Evolutionary conservation across 2,797 vertebrate genomes (phyloP).

Genomic region (Anas bernieri): DNA sequence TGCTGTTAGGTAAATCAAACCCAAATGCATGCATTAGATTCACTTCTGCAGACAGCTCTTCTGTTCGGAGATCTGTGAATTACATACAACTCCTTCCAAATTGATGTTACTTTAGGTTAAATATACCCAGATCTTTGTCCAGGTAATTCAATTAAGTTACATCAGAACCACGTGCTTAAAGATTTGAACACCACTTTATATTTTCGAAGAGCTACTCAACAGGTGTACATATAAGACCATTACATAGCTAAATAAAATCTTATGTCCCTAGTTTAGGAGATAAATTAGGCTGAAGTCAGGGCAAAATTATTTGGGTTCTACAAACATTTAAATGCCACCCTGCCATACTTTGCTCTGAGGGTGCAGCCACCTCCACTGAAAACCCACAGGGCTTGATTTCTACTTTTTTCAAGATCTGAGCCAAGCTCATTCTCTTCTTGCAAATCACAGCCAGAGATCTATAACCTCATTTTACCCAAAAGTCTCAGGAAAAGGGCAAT

Average conservation of each 20-base stretch:
- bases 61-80: background rate
- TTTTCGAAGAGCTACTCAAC: background rate
- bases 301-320: background rate
- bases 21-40: background rate
- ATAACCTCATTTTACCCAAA: background rate
- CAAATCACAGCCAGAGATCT: background rate
- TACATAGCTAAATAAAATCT: background rate
- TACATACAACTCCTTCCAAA: background rate
- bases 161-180: background rate
- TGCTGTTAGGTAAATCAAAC: background rate
- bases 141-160: background rate
- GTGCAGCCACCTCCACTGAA: background rate
- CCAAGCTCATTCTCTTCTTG: background rate
- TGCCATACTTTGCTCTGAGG: background rate
- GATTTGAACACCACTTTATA: background rate
- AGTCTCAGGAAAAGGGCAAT: background rate
- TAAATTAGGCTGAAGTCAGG: background rate
- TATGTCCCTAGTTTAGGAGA: background rate
- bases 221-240: background rate
- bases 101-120: background rate
- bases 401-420: background rate
- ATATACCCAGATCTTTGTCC: background rate
- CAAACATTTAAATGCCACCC: background rate
- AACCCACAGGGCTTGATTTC: background rate
- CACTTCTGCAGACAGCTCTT: background rate